Conservation (phyloP, 2,888 invertebrate genomes). For the Lasioglossum vierecki region DNA sequence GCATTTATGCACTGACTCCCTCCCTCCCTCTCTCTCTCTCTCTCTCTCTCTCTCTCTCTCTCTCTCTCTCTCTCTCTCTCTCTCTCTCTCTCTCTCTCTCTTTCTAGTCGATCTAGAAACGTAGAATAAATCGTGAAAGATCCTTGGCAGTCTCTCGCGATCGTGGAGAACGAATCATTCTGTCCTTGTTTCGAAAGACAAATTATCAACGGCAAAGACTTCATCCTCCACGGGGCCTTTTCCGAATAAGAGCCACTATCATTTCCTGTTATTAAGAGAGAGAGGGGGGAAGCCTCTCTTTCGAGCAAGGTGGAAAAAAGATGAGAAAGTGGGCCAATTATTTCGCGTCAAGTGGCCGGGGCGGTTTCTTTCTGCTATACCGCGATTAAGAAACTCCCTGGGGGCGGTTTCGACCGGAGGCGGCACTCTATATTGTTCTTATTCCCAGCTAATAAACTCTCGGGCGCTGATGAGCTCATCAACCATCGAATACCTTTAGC, state of each 20-base stretch:
- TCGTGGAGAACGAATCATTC: neutral
- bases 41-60: no score
- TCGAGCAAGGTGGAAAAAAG: neutral
- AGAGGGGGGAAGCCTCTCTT: no score
- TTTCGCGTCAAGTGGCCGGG: slow-evolving; percentile 56
- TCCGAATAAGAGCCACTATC: slow-evolving; percentile 33
- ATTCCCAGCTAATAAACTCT: slow-evolving; percentile 68
- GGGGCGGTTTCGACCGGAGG: slow-evolving; percentile 33
- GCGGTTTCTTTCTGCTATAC: slow-evolving; percentile 45
- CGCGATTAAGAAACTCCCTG: slow-evolving; percentile 56
- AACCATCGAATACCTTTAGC: slow-evolving; percentile 44
- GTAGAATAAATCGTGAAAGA: neutral
- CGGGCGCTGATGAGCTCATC: slow-evolving; percentile 56
- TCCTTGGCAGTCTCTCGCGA: neutral
- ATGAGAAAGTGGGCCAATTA: slow-evolving; percentile 66
- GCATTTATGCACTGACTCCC: no score
- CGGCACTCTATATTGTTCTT: slow-evolving; percentile 54
- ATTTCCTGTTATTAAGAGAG: slow-evolving; percentile 33
- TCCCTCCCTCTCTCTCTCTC: no score
- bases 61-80: no score
- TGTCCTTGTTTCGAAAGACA: slow-evolving; percentile 19
- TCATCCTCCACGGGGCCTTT: slow-evolving; percentile 21
- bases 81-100: neutral
- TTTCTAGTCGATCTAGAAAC: neutral
- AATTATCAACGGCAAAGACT: slow-evolving; percentile 27